These are phyloP conservation scores for Quadroppia sp. DNA, from an alignment of 2,888 invertebrate genomes.

Conservation along the genomic window DNA sequence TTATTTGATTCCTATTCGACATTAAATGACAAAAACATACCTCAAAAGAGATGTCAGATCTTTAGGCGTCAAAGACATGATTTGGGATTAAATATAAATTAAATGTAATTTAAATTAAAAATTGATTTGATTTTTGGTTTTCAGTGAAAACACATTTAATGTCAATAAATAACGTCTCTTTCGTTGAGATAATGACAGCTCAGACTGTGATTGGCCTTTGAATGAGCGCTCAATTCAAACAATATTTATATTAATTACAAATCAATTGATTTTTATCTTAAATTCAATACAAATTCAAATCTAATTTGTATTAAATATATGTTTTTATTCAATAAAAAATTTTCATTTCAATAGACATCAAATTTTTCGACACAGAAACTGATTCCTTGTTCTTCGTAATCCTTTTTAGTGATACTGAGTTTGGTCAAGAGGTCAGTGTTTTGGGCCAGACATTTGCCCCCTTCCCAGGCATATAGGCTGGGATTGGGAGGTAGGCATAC, in stretches of 20 bases:
- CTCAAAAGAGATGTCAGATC: constrained; percentile 16
- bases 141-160: neutral
- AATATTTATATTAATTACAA: no score
- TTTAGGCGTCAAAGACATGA: constrained; percentile 9
- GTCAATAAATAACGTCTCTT: neutral
- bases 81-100: neutral
- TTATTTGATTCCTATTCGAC: neutral
- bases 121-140: neutral
- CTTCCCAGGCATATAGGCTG: constrained; percentile 79
- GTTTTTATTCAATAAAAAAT: neutral
- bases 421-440: constrained; percentile 63
- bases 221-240: neutral
- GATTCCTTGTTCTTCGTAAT: constrained; percentile 83
- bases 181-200: neutral
- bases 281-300: no score
- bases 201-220: no score
- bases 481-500: constrained; percentile 69
- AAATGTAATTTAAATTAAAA: neutral
- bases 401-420: constrained; percentile 68
- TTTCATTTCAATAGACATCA: constrained; percentile 47
- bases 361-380: constrained; percentile 57
- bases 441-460: constrained; percentile 70
- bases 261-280: no score
- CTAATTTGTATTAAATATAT: neutral
- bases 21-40: neutral